These are phyloP conservation scores for Mythimna loreyi DNA, from an alignment of 2,888 invertebrate genomes.

Conservation along the genomic window DNA sequence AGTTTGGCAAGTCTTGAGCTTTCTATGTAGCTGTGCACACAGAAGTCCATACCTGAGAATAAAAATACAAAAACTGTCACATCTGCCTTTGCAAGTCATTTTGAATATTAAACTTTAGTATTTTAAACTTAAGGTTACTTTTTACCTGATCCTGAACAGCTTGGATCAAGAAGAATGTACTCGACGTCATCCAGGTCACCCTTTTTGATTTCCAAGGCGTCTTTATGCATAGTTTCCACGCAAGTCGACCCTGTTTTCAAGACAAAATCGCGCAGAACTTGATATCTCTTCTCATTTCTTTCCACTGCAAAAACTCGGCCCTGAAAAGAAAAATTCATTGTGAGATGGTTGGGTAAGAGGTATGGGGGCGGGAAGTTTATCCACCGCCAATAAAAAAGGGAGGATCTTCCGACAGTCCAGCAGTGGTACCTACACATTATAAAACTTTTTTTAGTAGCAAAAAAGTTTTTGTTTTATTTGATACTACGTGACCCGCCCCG, in stretches of 20 bases:
- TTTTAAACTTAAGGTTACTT: not conserved
- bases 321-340: conserved; percentile 67
- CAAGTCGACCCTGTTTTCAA: conserved; percentile 92
- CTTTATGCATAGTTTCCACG: conserved; percentile 92
- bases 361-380: no score
- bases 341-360: not conserved
- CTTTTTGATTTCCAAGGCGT: conserved; percentile 93
- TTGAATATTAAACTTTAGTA: not conserved
- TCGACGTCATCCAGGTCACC: conserved; percentile 93
- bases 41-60: conserved; percentile 82
- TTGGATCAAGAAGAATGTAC: conserved; percentile 98
- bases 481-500: no score
- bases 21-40: conserved; percentile 85
- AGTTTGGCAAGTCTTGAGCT: conserved; percentile 92
- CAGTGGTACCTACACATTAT: no score
- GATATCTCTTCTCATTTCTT: conserved; percentile 92
- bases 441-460: no score
- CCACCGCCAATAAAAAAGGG: no score
- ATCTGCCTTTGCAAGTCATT: not conserved
- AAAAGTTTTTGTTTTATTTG: no score
- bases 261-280: conserved; percentile 92
- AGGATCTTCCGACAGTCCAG: no score
- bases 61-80: not conserved
- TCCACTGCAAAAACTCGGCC: conserved; percentile 97
- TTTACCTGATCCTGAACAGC: conserved; percentile 98